Base-by-base conservation (phyloP, 2,797 vertebrate genomes). In the Sciaenops ocellatus region DNA sequence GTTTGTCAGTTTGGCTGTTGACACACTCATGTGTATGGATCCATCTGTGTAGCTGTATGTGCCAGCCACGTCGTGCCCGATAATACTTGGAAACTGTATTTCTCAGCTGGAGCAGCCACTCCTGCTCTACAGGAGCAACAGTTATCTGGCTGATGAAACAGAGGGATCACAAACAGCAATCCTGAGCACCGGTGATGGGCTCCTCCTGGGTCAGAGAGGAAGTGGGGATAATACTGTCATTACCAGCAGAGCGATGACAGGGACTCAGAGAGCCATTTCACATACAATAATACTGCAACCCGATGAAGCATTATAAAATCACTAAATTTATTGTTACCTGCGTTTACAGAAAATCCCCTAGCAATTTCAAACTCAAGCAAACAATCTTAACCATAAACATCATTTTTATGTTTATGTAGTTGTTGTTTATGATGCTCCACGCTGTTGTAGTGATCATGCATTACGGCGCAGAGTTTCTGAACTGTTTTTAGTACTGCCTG, bases 91-190 rank as follows among this genome's bases (percentile, higher is more conserved):
- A 60, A 18, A 51, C 28, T 41, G 71, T 60, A 59, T 63, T 15
- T 72, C 22, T 66, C 57, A n/a, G 62, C 4, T 3, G 71, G 68
- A 78, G 57, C 50, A 66, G 54, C 75, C 44, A 6, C 61, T 50
- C 0, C 46, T 70, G 67, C 73, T 70, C 78, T 11, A 15, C 76
- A 48, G 76, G 60, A 78, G 52, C 59, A 73, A 47, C 59, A 70
- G 55, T 74, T 66, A 56, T 52, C 56, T 57, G 73, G 68, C 73
- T 87, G 76, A 79, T 69, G 69, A 85, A 85, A 79, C 73, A n/a
- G 30, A 47, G 42, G 64, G 41, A 60, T 82, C 28, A 38, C 50
- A 16, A 4, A 47, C 52, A 65, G 85, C 57, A 79, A 69, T 78
- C 52, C 70, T 47, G 50, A 78, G 12, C 73, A 26, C 11, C 18